Percentiles rank a stretch among this genome's conserved stretches.
phyloP scores from a whole-genome alignment of 2,888 invertebrate species.

The Acrobasis suavella region DNA sequence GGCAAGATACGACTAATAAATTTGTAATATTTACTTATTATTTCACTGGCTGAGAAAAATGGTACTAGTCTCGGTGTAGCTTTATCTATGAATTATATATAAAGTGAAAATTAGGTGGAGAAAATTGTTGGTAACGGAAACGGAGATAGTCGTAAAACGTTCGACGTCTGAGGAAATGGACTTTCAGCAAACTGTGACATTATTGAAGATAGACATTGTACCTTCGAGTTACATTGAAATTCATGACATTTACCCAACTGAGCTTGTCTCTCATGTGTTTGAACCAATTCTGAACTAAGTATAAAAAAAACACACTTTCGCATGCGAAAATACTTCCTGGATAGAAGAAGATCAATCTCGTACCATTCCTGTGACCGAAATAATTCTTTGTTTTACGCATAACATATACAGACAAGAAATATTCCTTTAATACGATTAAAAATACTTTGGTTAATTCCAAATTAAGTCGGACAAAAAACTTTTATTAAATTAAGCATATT shows the following conservation, averaged over 20 bases:
- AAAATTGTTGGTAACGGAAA: neutral
- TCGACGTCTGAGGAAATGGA: slow-evolving; percentile 1
- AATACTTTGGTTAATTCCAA: no score
- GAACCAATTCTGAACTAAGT: no score
- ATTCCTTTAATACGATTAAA: no score
- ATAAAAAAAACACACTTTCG: no score
- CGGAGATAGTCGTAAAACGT: neutral
- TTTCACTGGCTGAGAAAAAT: slow-evolving; percentile 12
- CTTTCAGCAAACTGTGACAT: neutral
- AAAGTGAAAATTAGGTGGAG: neutral
- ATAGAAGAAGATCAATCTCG: no score
- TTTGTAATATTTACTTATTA: slow-evolving; percentile 9
- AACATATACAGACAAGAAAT: no score
- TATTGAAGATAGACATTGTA: slow-evolving; percentile 2
- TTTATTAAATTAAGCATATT: no score
- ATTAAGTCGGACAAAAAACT: no score
- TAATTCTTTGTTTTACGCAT: no score
- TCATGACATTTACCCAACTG: neutral
- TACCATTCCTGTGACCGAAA: no score
- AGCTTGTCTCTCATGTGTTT: no score
- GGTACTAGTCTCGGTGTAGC: neutral
- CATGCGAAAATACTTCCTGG: no score
- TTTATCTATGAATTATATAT: neutral
- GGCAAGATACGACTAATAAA: slow-evolving; percentile 14
- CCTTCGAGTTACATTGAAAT: neutral